These are phyloP conservation scores for Henricia sp. DNA, from an alignment of 53 echinoderm and acorn worm genomes.

Conservation along the genomic window DNA sequence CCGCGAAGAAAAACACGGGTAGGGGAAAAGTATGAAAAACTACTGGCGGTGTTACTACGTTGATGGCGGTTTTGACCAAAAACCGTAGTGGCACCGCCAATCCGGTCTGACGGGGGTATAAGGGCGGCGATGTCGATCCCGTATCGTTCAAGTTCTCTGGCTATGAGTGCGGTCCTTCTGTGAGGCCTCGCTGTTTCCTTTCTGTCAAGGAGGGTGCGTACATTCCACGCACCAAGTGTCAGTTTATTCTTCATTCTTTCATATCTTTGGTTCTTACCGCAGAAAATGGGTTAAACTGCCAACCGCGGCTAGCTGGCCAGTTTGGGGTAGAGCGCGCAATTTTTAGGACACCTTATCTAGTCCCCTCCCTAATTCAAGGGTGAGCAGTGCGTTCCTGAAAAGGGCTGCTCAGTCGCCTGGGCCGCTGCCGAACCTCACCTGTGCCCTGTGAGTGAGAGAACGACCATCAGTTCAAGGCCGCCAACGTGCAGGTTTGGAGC, in stretches of 20 bases:
- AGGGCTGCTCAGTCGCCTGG: no score
- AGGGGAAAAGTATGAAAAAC: no score
- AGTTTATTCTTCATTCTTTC: background rate
- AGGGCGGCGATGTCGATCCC: slow-evolving; percentile 7
- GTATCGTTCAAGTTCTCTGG: background rate
- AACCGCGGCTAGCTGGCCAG: background rate
- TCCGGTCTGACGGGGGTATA: no score
- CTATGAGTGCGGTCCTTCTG: slow-evolving; percentile 10
- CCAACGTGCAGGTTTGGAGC: no score
- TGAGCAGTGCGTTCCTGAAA: no score
- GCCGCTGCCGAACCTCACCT: no score
- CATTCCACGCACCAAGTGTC: background rate
- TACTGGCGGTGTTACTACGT: no score
- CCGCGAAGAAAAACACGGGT: no score
- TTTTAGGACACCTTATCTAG: slow-evolving; percentile 4
- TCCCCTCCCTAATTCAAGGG: background rate
- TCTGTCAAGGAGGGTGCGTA: slow-evolving; percentile 23
- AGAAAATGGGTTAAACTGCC: background rate
- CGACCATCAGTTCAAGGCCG: no score
- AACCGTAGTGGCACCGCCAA: no score
- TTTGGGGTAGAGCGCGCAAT: background rate
- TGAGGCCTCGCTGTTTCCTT: background rate
- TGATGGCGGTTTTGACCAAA: no score
- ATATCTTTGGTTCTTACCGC: background rate
- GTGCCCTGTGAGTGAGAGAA: no score